These are phyloP conservation scores for Vultur gryphus DNA, from an alignment of 2,797 vertebrate genomes.

Conservation along the genomic window DNA sequence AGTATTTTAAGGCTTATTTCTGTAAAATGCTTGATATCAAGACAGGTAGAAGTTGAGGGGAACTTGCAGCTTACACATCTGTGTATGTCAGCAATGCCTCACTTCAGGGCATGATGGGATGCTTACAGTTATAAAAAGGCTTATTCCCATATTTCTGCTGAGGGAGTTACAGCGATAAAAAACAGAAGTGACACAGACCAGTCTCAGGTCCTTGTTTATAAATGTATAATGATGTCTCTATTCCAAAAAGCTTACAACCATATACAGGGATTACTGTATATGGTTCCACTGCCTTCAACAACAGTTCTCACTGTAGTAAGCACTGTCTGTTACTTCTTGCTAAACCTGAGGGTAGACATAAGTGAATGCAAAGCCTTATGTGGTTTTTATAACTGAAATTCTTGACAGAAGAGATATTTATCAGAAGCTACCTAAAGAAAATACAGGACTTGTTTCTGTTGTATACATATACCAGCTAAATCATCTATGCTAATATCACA, in stretches of 20 bases:
- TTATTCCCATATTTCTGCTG: background rate
- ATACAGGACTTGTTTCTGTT: background rate
- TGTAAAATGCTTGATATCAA: background rate
- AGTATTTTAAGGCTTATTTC: background rate
- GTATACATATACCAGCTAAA: background rate
- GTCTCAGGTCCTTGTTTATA: background rate
- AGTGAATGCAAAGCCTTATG: slow-evolving; percentile 36
- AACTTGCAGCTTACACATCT: background rate
- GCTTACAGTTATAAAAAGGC: background rate
- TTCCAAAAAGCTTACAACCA: background rate
- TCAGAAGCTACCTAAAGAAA: slow-evolving; percentile 8
- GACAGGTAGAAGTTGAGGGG: background rate
- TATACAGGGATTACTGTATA: background rate
- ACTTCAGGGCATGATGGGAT: background rate
- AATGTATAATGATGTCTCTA: slow-evolving; percentile 15
- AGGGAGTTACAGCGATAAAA: background rate
- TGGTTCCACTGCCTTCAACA: background rate
- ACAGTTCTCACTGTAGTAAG: background rate
- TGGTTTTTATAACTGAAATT: slow-evolving; percentile 24
- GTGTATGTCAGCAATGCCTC: background rate
- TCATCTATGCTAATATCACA: background rate
- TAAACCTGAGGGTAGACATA: background rate
- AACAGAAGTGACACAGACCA: background rate
- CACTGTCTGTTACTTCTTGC: background rate
- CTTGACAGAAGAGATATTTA: slow-evolving; percentile 2